Evolutionary conservation across 2,888 invertebrate species (phyloP), one percentile per base, ranked within the genome.

Genomic region (Gandaritis pyraliata): DNA sequence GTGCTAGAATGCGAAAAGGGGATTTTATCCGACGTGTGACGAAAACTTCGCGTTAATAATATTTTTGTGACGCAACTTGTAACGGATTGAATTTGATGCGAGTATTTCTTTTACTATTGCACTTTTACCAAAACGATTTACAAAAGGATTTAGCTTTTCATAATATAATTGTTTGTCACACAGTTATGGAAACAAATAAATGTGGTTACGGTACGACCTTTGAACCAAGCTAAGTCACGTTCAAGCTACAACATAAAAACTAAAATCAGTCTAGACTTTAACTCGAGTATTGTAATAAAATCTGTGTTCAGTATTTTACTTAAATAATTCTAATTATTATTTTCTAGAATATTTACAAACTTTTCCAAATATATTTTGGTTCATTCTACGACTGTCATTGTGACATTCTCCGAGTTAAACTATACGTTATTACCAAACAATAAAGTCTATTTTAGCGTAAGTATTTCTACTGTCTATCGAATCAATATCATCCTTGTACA

Each of bases 351-450:
- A 4, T 29, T 29, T 4, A 29, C 29, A 29, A 29, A 29, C 2
- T 29, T 29, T 29, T 29, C 33, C 65, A 68, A 58, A 64, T 53
- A 59, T 68, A 66, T 72, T 41, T 74, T 69, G 64, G 65, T 62
- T 62, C 69, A 56, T 62, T 71, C 72, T 71, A 68, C 68, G 75
- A 70, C 70, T 74, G 72, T 68, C 73, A 75, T 71, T 68, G 70
- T 66, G 39, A 46, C 60, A 66, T 65, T 65, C 63, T 69, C 70
- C 58, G 50, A 12, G 16, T n/a, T 15, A 8, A 60, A 58, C 11
- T 33, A 45, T 15, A 47, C 64, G 16, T 16, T 64, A 62, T 36
- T 7, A 2, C 36, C 3, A 18, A 33, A 2, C 45, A 3, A 54
- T 53, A 68, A 41, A 48, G 50, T 53, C 23, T 47, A 49, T 54